Conservation (phyloP, 2,797 vertebrate species). For the Emydoidea blandingii region DNA sequence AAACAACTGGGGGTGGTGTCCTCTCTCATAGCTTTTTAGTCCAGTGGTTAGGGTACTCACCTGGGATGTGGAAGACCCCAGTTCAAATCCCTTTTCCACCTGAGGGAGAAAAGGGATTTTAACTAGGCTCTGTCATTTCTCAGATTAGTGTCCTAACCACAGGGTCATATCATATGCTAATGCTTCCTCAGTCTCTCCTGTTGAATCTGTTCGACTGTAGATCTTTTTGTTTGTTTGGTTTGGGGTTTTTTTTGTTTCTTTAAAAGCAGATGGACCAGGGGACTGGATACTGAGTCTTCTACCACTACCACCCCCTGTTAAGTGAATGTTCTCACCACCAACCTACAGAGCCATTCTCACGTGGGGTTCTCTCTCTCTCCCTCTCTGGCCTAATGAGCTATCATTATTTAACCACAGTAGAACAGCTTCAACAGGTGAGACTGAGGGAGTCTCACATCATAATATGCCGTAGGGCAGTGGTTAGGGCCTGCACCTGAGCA, state of each 20-base stretch:
- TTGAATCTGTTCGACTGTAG: neutral
- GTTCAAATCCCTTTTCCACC: neutral
- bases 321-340: neutral
- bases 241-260: neutral
- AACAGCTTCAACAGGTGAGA: neutral
- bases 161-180: neutral
- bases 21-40: neutral
- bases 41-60: neutral
- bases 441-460: neutral
- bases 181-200: neutral
- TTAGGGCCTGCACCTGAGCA: neutral
- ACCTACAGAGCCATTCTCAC: neutral
- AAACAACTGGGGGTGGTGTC: neutral
- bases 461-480: neutral
- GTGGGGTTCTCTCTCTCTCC: neutral
- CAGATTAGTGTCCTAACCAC: neutral
- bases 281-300: neutral
- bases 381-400: neutral
- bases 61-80: neutral
- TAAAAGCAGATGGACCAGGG: neutral
- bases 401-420: no score
- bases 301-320: neutral
- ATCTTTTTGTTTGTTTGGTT: accelerated
- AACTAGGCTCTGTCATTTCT: neutral
- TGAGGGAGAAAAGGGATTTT: neutral